Percentiles rank a stretch among this genome's conserved stretches.
phyloP scores from a whole-genome alignment of 2,888 invertebrate species.

The Papilio protenor region DNA sequence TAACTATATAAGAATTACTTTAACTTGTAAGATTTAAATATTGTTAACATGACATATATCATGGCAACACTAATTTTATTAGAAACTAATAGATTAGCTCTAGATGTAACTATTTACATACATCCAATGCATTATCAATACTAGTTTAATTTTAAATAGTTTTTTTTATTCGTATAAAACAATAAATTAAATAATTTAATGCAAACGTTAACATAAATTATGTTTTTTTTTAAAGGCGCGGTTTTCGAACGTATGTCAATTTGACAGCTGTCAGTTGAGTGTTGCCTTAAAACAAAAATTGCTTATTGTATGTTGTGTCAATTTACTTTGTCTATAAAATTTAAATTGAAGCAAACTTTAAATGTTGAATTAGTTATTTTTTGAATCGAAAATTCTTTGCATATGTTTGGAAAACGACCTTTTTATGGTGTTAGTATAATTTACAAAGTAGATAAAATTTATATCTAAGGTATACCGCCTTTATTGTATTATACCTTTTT shows the following conservation, averaged over 20 bases:
- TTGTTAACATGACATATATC: neutral
- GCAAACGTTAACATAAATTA: neutral
- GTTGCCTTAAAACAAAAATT: neutral
- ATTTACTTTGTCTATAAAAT: constrained; percentile 3
- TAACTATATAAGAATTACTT: constrained; percentile 3
- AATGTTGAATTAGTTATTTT: neutral
- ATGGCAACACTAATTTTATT: constrained; percentile 4
- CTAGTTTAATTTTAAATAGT: neutral
- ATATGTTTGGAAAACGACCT: constrained; percentile 1
- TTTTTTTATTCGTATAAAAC: neutral
- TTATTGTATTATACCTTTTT: constrained; percentile 12
- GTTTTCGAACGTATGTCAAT: constrained; percentile 6
- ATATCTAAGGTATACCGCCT: constrained; percentile 35
- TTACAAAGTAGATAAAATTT: constrained; percentile 33
- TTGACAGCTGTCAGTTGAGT: constrained; percentile 26
- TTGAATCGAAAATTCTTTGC: neutral
- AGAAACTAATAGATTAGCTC: neutral
- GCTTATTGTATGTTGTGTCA: constrained; percentile 17
- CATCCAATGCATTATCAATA: neutral
- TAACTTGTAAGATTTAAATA: neutral
- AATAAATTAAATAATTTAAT: neutral
- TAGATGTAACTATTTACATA: neutral
- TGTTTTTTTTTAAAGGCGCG: neutral
- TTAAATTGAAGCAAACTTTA: constrained; percentile 5
- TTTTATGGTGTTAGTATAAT: neutral